These are phyloP conservation scores for Notolepis coatsorum DNA, from an alignment of 2,797 vertebrate genomes.

Conservation along the genomic window DNA sequence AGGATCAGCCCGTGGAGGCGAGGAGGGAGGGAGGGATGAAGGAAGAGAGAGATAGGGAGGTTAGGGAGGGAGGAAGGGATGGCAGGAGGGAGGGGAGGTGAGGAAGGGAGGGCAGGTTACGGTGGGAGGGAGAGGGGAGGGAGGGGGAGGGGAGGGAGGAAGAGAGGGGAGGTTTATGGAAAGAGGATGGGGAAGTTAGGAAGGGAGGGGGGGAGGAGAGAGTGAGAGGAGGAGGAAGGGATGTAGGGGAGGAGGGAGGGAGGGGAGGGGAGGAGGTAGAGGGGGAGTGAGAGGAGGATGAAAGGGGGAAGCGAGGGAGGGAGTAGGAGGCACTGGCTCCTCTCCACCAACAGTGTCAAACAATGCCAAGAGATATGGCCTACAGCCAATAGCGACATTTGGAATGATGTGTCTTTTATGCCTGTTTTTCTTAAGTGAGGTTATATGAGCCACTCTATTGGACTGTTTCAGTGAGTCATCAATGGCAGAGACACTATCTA, in stretches of 20 bases:
- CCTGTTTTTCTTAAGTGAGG: neutral
- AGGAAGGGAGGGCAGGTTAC: neutral
- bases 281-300: neutral
- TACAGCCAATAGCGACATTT: neutral
- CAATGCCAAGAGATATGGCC: conserved; percentile 2
- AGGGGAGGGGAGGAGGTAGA: neutral
- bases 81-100: too few relatives aligned
- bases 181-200: too few relatives aligned
- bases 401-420: conserved; percentile 2
- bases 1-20: neutral
- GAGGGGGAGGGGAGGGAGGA: neutral
- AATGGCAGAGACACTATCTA: neutral
- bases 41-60: neutral
- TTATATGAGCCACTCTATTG: neutral
- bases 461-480: neutral
- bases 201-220: neutral
- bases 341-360: conserved; percentile 9
- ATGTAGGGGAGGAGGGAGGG: neutral
- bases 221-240: neutral
- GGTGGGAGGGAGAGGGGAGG: neutral
- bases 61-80: neutral
- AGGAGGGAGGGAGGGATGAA: neutral
- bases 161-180: too few relatives aligned
- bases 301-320: too few relatives aligned
- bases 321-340: conserved; percentile 4